These are phyloP conservation scores for Lobophora halterata DNA, from an alignment of 2,888 invertebrate genomes.

Conservation along the genomic window DNA sequence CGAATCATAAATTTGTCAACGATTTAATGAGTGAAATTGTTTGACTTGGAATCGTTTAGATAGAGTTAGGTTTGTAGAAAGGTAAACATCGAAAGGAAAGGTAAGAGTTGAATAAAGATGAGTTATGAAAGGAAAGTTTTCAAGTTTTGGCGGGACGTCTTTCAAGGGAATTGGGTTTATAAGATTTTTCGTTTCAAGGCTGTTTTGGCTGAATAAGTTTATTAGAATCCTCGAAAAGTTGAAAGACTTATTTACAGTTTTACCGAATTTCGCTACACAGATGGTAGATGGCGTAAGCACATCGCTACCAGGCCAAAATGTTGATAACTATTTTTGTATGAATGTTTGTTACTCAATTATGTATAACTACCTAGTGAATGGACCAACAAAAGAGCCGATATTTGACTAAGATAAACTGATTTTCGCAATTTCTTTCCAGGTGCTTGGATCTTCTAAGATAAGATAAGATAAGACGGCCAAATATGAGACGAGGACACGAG, in stretches of 20 bases:
- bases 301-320: too few relatives aligned
- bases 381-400: too few relatives aligned
- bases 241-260: background rate
- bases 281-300: too few relatives aligned
- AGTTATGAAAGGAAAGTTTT: constrained; percentile 3
- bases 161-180: constrained; percentile 1
- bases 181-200: too few relatives aligned
- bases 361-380: too few relatives aligned
- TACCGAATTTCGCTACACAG: background rate
- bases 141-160: constrained; percentile 3
- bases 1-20: constrained; percentile 16
- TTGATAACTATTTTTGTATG: too few relatives aligned
- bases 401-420: constrained; percentile 11
- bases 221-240: background rate
- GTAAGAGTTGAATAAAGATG: constrained; percentile 16
- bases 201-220: constrained; percentile 1
- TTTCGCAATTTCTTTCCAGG: constrained; percentile 26
- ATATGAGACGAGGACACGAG: constrained; percentile 25
- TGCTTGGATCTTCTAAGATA: constrained; percentile 14
- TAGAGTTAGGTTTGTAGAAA: constrained; percentile 7
- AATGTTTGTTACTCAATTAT: too few relatives aligned
- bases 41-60: constrained; percentile 17
- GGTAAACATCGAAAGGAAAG: constrained; percentile 12
- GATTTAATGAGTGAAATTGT: constrained; percentile 14
- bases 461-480: constrained; percentile 30